Evolutionary conservation across 2,888 invertebrate genomes (phyloP), one percentile per base, ranked within the genome.

Genomic region (Troides oblongomaculatus): DNA sequence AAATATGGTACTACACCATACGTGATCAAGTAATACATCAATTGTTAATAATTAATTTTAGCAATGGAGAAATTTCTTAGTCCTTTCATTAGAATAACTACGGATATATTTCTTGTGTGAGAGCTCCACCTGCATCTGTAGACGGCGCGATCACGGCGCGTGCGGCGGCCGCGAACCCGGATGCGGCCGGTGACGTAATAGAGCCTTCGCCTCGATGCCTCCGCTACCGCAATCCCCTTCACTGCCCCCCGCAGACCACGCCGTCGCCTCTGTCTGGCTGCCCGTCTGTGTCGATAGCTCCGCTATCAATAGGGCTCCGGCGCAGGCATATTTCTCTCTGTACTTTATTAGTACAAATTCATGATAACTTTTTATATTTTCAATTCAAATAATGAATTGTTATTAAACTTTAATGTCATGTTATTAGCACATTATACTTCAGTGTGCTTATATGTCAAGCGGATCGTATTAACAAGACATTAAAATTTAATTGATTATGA

Each of bases 81-180:
- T 57, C 18, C 21, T 5, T 57, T 62, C 21, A 58, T 63, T 59
- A 25, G 68, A 63, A 59, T 21, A 17, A 12, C 5, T 5, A 30
- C 6, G 14, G 50, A 61, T 50, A 30, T 66, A 57, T 68, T 63
- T 60, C 12, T 46, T 43, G 46, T 46, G 72, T 59, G 73, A 76
- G 72, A 72, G 74, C 79, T 78, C 75, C 81, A 81, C 79, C 79
- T 80, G 80, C 74, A 72, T 64, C 64, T 63, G 68, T 61, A 65
- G 73, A 71, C 72, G 71, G 66, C 69, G 66, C 60, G 46, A 53
- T 62, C 30, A 25, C 62, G 62, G 73, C 79, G 74, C 81, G 85
- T 89, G 88, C 89, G 88, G 84, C 88, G 90, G 88, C 87, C 90
- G 87, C 90, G 92, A 91, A 91, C 92, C 92, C 92, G 92, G 92